Evolutionary conservation across 2,888 invertebrate genomes (phyloP), one percentile per base, ranked within the genome.

Genomic region (Cyrtodaria siliqua): DNA sequence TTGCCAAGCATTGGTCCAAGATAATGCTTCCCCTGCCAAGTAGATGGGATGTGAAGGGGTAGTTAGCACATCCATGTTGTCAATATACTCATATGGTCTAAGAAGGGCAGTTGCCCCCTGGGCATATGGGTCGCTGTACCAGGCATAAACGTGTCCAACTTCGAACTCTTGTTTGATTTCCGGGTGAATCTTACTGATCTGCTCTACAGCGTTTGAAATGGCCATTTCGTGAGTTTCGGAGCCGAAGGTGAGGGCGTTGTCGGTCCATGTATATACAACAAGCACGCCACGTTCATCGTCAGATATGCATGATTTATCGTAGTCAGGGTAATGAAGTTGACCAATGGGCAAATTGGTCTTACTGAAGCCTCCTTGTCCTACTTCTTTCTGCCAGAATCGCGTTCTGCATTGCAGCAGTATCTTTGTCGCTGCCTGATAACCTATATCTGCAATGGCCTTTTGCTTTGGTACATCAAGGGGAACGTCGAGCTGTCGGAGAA

Each of bases 1-100:
- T 27, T 60, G 60, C 69, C 69, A 69, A 3, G 44, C 61, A 66
- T 79, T 74, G 1, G 77, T 61, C 76, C 77, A 79, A 14, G 83
- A 83, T 27, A 80, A 18, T 0, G 77, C 75, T 23, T 83, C 83
- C 8, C 79, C 83, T 6, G 77, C 83, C 2, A 83, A 56, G 56
- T 79, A 78, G 3, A 83, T 29, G 1, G 71, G 61, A 6, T 44
- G 4, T n/a, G 55, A 42, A 8, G 63, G 53, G 14, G 50, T 71
- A 12, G 62, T 20, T 2, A 83, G 59, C 3, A 49, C 40, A 29
- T 61, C 18, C 63, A 79, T 44, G 27, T 14, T 42, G 26, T 75
- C 33, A 8, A 57, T 61, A 38, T 78, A 82, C 56, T 82, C 72
- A 20, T 56, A 38, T 33, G 78, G 82, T 18, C 56, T 33, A 12